These are phyloP conservation scores for Poeciliopsis infans DNA, from an alignment of 2,797 vertebrate genomes.

Conservation along the genomic window DNA sequence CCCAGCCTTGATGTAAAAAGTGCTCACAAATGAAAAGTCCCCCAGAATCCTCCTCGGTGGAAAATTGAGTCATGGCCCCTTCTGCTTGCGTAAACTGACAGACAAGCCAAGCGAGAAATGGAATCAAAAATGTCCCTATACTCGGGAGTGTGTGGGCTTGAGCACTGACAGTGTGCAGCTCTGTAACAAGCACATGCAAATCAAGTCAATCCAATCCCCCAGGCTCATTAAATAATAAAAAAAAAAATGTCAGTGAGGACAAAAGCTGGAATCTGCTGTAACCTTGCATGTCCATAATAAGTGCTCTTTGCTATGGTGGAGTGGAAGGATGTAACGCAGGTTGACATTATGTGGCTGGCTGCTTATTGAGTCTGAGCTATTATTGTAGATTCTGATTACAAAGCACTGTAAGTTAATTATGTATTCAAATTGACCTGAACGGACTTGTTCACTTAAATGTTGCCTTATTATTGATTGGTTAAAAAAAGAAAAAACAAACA, in stretches of 20 bases:
- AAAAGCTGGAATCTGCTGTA: conserved; percentile 55
- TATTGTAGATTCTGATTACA: background rate
- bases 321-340: conserved; percentile 40
- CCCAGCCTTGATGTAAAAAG: conserved; percentile 45
- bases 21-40: conserved; percentile 47
- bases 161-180: conserved; percentile 41
- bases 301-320: conserved; percentile 32
- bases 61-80: conserved; percentile 68
- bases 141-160: conserved; percentile 42
- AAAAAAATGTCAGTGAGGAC: conserved; percentile 63
- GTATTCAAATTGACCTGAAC: background rate
- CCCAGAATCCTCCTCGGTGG: conserved; percentile 46
- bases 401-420: background rate
- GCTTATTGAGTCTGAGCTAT: conserved; percentile 18
- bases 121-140: conserved; percentile 61
- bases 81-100: conserved; percentile 59
- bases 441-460: background rate
- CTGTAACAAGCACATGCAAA: conserved; percentile 69
- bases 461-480: conserved; percentile 3
- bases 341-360: conserved; percentile 38
- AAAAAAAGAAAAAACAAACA: background rate
- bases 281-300: conserved; percentile 63
- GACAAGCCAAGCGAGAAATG: conserved; percentile 63
- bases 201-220: conserved; percentile 52
- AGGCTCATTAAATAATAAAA: conserved; percentile 75